Base-by-base conservation (phyloP, 2,888 invertebrate species). In the Drepana falcataria region DNA sequence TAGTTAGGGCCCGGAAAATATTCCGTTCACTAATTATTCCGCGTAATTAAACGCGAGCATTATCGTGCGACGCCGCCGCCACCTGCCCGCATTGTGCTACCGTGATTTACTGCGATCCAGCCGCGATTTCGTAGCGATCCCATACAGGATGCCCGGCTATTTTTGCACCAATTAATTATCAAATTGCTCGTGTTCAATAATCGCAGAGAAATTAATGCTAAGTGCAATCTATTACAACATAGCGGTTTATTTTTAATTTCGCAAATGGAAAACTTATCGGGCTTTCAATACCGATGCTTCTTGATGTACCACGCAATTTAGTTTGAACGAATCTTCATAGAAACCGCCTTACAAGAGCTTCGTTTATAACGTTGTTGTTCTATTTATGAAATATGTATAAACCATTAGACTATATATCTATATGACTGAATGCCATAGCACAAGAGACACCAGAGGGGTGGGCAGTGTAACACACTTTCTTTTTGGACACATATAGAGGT, bases 11-110 rank as follows among this genome's bases (percentile, higher is more conserved):
- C 86, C 88, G 89, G 90, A 90, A 91, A 88, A 89, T 89, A 89
- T 91, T 90, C 90, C 90, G 88, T 87, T 88, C 89, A 87, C 88
- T 91, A 91, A 91, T 91, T 91, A 91, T 91, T 91, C 91, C 91
- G 84, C 87, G 91, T 90, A 91, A 91, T 91, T 91, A 91, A 91
- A 89, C 91, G 85, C 85, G 81, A 73, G 87, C 83, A 90, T 90
- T 89, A 90, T 88, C 88, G 86, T 77, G 83, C 85, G 83, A 78
- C 85, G 87, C 87, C 86, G 86, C 78, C 86, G 87, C 89, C 90
- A 91, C 89, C 89, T 91, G 90, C 77, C 82, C 81, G 84, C 89
- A 87, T 91, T 91, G 91, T 91, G 87, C 81, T 81, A 73, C 64
- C 73, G 82, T 91, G 90, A 91, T 91, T 91, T 91, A 91, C 87